phyloP scores from a whole-genome alignment of 2,888 invertebrate species.

The Acanthosepion lycidas region DNA sequence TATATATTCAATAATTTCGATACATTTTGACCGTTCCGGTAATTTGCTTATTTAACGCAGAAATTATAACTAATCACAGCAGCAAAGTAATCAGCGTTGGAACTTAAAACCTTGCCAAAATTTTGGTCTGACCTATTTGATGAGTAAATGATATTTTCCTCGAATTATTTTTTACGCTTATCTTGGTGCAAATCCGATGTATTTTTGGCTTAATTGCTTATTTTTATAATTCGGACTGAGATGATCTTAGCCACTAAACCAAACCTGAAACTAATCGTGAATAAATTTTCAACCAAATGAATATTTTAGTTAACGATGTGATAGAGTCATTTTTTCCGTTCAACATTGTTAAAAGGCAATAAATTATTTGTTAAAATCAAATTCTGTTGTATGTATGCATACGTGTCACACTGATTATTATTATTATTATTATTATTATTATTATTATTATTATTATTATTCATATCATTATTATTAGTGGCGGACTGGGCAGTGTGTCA shows the following conservation, averaged over 20 bases:
- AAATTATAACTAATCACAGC: background rate
- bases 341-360: background rate
- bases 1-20: background rate
- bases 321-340: background rate
- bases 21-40: background rate
- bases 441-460: too few species aligned
- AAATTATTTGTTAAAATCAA: background rate
- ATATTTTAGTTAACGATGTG: background rate
- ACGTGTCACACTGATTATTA: too few species aligned
- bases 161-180: background rate
- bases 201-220: background rate
- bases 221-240: background rate
- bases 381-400: background rate
- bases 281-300: background rate
- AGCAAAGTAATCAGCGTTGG: background rate
- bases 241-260: background rate
- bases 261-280: background rate
- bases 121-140: background rate
- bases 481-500: too few species aligned
- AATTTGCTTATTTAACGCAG: background rate
- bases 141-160: background rate
- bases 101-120: background rate
- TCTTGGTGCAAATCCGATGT: background rate
- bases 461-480: too few species aligned
- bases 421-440: too few species aligned